Base-by-base conservation (phyloP, 2,888 invertebrate species). In the Carterocephalus palaemon region DNA sequence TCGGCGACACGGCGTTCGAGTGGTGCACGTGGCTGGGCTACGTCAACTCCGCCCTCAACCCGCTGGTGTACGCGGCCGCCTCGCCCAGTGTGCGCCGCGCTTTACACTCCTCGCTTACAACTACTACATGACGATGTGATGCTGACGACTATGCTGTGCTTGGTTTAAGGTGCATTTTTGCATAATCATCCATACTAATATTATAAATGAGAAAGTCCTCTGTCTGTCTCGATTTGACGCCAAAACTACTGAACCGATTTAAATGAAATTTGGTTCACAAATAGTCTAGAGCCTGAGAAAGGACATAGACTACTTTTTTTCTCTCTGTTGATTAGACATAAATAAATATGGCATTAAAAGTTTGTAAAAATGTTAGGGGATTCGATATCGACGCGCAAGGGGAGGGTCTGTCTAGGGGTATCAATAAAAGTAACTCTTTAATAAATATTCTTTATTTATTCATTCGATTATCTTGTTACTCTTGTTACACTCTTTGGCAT, bases 1-100 rank as follows among this genome's bases (percentile, higher is more conserved):
- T 88, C 1, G 69, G 79, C 12, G 87, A 89, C 28, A 66, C 77
- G 0, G 65, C 89, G 0, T 91, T 91, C 81, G 87, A 86, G 51
- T 83, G 90, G 66, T 89, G 90, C 61, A 91, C 92, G 43, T 92
- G 92, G 92, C 80, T 92, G 1, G 92, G 92, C 0, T 92, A 92
- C 72, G 87, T 88, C 56, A 92, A 92, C 82, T 91, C 90, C 0
- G 89, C 90, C 8, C 82, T 92, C 49, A 91, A 92, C 62, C 92
- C 92, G 0, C 80, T 92, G 33, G 91, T 92, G 49, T 92, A 92
- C 71, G 91, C 91, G 59, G 89, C 74, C 59, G 89, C 64, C 63
- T 78, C 80, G 10, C 80, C 79, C 19, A 75, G 73, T 48, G 77
- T 83, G 29, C 64, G 79, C 1, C 61, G 61, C 0, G 82, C 75